A percentile compares a stretch with the other conserved stretches of the same genome.
These are phyloP conservation scores for Proteles cristata DNA, from an alignment of 2,113 vertebrate species.

Conservation along the genomic window DNA sequence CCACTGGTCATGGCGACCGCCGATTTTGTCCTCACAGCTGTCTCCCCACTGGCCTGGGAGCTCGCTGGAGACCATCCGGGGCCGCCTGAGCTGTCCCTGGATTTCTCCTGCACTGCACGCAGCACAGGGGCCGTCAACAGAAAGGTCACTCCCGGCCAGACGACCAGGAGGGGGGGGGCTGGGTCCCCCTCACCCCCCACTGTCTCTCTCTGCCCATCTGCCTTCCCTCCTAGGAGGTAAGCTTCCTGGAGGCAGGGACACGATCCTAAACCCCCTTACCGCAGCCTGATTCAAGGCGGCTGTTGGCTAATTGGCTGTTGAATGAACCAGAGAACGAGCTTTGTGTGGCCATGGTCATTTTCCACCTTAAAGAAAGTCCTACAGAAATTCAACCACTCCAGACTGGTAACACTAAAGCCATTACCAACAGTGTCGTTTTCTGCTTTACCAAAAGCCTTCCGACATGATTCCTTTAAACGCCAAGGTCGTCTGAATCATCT, in stretches of 20 bases:
- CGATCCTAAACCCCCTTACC: not conserved
- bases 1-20: too few species aligned
- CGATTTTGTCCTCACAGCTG: not conserved
- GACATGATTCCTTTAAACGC: slow-evolving; percentile 15
- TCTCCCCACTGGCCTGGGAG: not conserved
- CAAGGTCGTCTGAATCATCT: slow-evolving; percentile 42
- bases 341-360: not conserved
- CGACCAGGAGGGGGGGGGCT: too few species aligned
- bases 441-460: slow-evolving; percentile 23
- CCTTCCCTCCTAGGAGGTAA: not conserved
- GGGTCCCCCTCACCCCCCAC: too few species aligned
- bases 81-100: rapidly evolving
- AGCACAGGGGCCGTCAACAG: rapidly evolving
- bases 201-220: rapidly evolving
- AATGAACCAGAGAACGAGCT: not conserved
- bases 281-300: not conserved
- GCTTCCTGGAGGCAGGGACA: not conserved
- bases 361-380: not conserved
- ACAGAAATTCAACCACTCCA: not conserved
- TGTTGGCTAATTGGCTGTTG: not conserved
- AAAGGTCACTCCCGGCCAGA: not conserved
- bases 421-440: not conserved
- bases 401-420: not conserved
- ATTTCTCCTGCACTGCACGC: rapidly evolving
- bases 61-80: rapidly evolving